Conservation (phyloP, 2,888 invertebrate species). For the Prenolepis imparis region DNA sequence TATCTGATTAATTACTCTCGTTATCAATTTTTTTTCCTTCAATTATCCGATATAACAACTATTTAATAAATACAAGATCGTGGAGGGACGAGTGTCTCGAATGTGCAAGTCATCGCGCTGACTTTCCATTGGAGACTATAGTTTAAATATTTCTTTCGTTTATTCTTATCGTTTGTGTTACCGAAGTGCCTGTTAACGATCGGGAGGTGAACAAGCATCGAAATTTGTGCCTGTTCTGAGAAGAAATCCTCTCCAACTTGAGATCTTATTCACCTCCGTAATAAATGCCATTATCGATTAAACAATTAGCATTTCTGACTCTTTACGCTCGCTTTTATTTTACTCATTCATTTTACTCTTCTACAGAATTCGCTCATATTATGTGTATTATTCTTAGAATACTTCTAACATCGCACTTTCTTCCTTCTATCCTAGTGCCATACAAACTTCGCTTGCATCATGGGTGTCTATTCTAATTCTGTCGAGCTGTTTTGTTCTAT, state of each 20-base stretch:
- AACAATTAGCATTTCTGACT: constrained; percentile 69
- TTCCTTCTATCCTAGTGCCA: constrained; percentile 82
- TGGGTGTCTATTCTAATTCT: constrained; percentile 76
- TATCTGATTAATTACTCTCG: constrained; percentile 72
- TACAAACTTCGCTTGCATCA: constrained; percentile 81
- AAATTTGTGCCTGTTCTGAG: constrained; percentile 70
- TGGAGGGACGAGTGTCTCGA: constrained; percentile 80
- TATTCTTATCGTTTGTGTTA: constrained; percentile 66
- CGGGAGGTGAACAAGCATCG: constrained; percentile 74
- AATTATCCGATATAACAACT: constrained; percentile 74
- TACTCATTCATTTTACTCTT: constrained; percentile 35
- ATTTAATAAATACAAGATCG: constrained; percentile 80
- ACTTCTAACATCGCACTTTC: constrained; percentile 69
- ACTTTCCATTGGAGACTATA: constrained; percentile 70
- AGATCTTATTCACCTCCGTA: constrained; percentile 70
- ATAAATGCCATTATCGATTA: constrained; percentile 70
- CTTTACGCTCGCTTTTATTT: constrained; percentile 79
- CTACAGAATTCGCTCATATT: constrained; percentile 42
- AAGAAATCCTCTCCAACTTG: constrained; percentile 62
- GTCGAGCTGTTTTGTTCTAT: constrained; percentile 44
- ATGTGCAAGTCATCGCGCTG: constrained; percentile 71
- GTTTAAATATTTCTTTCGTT: constrained; percentile 68
- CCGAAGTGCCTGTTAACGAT: constrained; percentile 68
- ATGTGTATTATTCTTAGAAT: constrained; percentile 70
- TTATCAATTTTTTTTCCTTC: constrained; percentile 69